These are phyloP conservation scores for Alviniconcha strummeri DNA, from an alignment of 2,888 invertebrate genomes.

Conservation along the genomic window DNA sequence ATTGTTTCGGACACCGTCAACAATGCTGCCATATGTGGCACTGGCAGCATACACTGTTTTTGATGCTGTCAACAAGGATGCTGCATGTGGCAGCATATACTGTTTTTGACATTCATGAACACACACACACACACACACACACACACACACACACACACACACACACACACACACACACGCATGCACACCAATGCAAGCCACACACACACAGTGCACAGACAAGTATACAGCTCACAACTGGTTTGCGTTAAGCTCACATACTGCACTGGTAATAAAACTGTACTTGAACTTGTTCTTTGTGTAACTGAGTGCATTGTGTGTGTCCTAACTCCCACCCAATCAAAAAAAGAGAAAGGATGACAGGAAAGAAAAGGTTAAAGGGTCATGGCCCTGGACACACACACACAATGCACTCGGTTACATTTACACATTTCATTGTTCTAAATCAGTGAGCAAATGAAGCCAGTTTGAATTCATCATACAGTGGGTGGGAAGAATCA, in stretches of 20 bases:
- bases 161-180: neutral
- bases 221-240: neutral
- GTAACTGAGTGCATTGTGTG: neutral
- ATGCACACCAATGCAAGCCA: neutral
- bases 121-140: neutral
- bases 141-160: neutral
- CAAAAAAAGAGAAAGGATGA: neutral
- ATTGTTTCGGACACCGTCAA: no score
- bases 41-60: no score
- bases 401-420: no score
- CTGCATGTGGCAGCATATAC: no score
- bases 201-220: neutral
- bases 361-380: neutral
- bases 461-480: no score
- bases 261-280: neutral
- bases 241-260: neutral
- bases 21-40: no score
- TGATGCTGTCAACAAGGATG: no score
- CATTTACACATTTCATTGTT: no score
- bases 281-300: neutral
- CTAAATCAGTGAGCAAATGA: no score
- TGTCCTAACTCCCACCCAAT: neutral
- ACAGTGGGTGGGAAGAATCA: no score
- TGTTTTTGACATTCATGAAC: neutral
- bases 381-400: neutral